Percentiles rank a stretch among this genome's conserved stretches.
Evolutionary conservation across 2,113 vertebrate species (phyloP).

Genomic region (Cinclus mexicanus): DNA sequence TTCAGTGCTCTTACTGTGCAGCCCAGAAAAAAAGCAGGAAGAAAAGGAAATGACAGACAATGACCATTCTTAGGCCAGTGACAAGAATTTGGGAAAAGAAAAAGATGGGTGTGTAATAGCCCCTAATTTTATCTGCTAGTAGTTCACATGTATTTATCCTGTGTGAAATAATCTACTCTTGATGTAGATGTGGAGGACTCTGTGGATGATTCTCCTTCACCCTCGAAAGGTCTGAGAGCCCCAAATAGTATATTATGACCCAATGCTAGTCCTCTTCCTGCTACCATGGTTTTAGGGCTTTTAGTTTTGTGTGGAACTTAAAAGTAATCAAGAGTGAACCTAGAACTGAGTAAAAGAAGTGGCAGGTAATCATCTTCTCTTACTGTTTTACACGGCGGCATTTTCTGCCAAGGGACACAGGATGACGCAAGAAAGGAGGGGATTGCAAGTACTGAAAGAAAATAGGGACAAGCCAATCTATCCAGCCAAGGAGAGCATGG

Average conservation of each 20-base stretch:
- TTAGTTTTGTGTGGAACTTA: background rate
- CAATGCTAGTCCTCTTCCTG: background rate
- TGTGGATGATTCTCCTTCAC: background rate
- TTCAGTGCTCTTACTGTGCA: background rate
- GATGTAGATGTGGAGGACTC: background rate
- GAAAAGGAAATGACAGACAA: background rate
- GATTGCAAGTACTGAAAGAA: background rate
- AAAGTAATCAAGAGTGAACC: background rate
- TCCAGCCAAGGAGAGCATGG: background rate
- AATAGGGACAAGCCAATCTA: background rate
- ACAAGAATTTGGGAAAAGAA: background rate
- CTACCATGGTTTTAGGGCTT: background rate
- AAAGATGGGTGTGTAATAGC: background rate
- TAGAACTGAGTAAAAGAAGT: background rate
- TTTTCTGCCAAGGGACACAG: background rate
- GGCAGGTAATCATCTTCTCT: background rate
- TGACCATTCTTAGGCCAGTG: background rate
- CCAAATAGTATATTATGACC: rapidly evolving
- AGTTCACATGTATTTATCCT: background rate
- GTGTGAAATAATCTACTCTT: background rate
- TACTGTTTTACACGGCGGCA: background rate
- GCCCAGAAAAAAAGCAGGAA: background rate
- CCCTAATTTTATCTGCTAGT: background rate
- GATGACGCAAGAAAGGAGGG: background rate
- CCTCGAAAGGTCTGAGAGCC: background rate